These are phyloP conservation scores for Cheumatopsyche charites DNA, from an alignment of 1,140 invertebrate species.

Conservation along the genomic window DNA sequence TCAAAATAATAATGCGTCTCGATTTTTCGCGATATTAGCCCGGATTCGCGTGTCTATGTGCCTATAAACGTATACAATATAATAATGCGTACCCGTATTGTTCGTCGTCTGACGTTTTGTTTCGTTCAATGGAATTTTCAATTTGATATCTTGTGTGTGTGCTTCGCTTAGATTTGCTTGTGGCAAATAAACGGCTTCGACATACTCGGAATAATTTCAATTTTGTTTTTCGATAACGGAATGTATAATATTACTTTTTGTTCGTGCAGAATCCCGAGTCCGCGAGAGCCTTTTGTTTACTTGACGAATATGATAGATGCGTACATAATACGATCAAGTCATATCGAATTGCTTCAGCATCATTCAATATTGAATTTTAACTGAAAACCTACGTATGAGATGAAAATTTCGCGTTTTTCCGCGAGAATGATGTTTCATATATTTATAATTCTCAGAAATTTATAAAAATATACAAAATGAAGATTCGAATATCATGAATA, in stretches of 20 bases:
- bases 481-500: background rate
- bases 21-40: too few relatives aligned
- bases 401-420: background rate
- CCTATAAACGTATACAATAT: too few relatives aligned
- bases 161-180: background rate
- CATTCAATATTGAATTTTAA: conserved; percentile 11
- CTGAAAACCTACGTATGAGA: conserved; percentile 13
- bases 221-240: background rate
- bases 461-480: background rate
- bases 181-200: background rate
- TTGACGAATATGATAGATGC: conserved; percentile 1
- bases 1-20: too few relatives aligned
- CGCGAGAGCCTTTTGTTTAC: background rate
- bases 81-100: too few relatives aligned
- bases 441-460: too few relatives aligned
- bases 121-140: background rate
- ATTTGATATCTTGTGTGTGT: conserved; percentile 8
- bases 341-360: conserved; percentile 5
- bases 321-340: background rate
- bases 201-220: conserved; percentile 1
- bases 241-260: conserved; percentile 18
- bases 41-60: too few relatives aligned
- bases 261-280: background rate
- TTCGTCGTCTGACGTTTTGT: too few relatives aligned
- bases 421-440: too few relatives aligned